phyloP scores from a whole-genome alignment of 2,797 vertebrate species.

The Tragelaphus eurycerus region DNA sequence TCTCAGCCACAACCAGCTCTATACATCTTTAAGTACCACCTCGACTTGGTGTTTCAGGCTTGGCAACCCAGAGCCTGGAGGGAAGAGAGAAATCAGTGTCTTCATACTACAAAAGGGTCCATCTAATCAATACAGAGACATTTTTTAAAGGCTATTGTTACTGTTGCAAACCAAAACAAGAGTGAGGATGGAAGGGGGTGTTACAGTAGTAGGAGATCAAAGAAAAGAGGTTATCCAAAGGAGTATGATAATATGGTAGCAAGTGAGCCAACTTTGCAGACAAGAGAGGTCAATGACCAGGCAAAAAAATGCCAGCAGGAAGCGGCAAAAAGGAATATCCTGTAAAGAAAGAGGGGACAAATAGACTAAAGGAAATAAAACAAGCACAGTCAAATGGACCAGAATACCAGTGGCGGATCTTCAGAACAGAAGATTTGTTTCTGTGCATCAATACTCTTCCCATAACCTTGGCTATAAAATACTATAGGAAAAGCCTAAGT shows the following conservation, averaged over 20 bases:
- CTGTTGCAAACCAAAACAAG: not conserved
- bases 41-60: not conserved
- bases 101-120: not conserved
- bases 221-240: not conserved
- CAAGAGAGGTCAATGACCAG: not conserved
- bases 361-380: not conserved
- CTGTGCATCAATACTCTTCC: not conserved
- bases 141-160: not conserved
- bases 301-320: not conserved
- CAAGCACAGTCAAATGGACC: not conserved
- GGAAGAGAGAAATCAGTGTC: not conserved
- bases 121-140: not conserved
- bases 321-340: not conserved
- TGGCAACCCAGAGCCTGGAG: not conserved
- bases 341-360: not conserved
- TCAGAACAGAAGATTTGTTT: not conserved
- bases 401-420: not conserved
- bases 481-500: not conserved
- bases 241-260: not conserved
- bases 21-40: not conserved
- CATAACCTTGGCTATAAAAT: not conserved
- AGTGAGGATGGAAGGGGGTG: rapidly evolving
- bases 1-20: not conserved
- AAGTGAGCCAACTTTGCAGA: not conserved
- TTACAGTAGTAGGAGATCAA: not conserved